Conservation (phyloP, 2,888 invertebrate species). For the Epinotia demarniana region DNA sequence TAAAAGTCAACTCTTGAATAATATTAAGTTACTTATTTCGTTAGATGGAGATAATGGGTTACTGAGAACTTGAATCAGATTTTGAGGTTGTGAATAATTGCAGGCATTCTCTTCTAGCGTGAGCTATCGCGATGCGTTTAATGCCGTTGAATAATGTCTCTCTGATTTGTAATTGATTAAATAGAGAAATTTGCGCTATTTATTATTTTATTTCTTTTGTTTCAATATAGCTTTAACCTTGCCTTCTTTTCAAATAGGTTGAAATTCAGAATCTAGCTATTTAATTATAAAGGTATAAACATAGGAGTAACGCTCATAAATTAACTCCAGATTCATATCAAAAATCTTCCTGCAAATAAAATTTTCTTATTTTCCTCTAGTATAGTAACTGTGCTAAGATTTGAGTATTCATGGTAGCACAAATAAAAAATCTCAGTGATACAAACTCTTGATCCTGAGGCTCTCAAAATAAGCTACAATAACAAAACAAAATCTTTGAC, state of each 20-base stretch:
- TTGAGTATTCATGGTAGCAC: neutral
- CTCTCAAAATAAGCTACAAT: neutral
- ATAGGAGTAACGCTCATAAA: neutral
- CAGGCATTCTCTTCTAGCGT: conserved; percentile 36
- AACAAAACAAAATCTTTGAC: conserved; percentile 12
- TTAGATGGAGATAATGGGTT: conserved; percentile 57
- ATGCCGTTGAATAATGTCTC: conserved; percentile 34
- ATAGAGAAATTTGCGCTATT: conserved; percentile 23
- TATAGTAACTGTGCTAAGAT: neutral
- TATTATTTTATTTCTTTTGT: neutral
- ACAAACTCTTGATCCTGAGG: conserved; percentile 6
- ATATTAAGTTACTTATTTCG: conserved; percentile 51
- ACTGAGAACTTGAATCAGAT: conserved; percentile 63
- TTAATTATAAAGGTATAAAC: neutral
- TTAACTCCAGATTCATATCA: neutral
- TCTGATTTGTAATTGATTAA: conserved; percentile 33
- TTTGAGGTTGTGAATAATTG: conserved; percentile 59
- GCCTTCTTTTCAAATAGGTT: neutral
- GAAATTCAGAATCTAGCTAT: neutral
- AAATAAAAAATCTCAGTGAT: neutral
- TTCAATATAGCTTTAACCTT: neutral
- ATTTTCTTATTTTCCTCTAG: neutral
- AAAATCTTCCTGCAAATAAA: neutral
- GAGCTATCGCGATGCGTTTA: conserved; percentile 39
- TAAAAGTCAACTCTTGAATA: conserved; percentile 49